Base-by-base conservation (phyloP, 2,113 vertebrate species). In the Lepus americanus region DNA sequence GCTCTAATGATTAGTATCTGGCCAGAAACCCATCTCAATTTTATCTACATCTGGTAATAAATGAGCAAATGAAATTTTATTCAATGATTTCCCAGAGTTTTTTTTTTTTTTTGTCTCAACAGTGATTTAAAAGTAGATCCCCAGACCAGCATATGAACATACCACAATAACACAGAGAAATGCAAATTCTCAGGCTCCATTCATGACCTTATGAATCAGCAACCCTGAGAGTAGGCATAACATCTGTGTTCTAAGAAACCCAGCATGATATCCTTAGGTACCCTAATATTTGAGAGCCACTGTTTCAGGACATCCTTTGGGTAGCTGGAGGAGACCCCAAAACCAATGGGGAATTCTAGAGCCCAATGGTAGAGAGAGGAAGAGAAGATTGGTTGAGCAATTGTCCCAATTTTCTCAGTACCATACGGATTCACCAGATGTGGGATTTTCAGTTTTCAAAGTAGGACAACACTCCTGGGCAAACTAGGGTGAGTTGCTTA, bases 31-130 rank as follows among this genome's bases (percentile, higher is more conserved):
- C 27, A 67, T 70, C 25, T 94, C 10, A 85, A 81, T 93, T 92
- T 70, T 77, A 59, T 87, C 25, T 77, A 51, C 72, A 6, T 49
- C 61, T 72, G 13, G 22, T 81, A 67, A 19, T 55, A 63, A 9
- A 33, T 92, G 59, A 95, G 91, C 6, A 92, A 49, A 73, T 94
- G 69, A 81, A 94, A 78, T 66, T 91, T 53, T 80, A 11, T 70
- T 92, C 23, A 4, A 51, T 25, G 4, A 73, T 93, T 20, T 89
- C 63, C 11, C 27, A 66, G 61, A 88, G 1, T 36, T 36, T 36
- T 36, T 36, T 36, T 36, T 14, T 27, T 84, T 94, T 72, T 84
- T 17, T 70, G 27, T 90, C 27, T 27, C 66, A 3, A 66, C 3
- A 70, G 16, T 82, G 23, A 9, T 70, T 93, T 66, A 78, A 89